Evolutionary conservation across 2,888 invertebrate species (phyloP).

Genomic region (Graphium colonna): DNA sequence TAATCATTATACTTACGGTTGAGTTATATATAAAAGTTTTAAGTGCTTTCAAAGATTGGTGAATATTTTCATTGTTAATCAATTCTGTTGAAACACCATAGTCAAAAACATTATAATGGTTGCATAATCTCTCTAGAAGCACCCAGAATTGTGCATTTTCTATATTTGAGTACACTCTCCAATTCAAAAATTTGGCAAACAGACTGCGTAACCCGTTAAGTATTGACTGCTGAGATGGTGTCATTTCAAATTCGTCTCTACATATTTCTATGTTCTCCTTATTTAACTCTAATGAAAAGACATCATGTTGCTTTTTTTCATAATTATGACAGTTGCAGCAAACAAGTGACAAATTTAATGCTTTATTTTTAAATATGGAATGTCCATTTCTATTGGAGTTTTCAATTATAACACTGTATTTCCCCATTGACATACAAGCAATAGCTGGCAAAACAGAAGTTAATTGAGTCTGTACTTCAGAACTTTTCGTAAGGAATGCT

Average conservation of each 20-base stretch:
- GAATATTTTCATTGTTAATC: slow-evolving; percentile 48
- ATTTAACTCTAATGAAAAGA: slow-evolving; percentile 30
- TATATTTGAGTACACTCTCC: slow-evolving; percentile 48
- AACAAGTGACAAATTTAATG: slow-evolving; percentile 41
- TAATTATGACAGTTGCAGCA: slow-evolving; percentile 58
- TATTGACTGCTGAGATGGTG: slow-evolving; percentile 41
- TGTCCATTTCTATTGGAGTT: slow-evolving; percentile 41
- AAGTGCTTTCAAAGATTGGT: slow-evolving; percentile 50
- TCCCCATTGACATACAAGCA: slow-evolving; percentile 57
- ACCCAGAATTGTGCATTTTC: slow-evolving; percentile 50
- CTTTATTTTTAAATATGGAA: slow-evolving; percentile 42
- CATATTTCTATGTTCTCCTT: slow-evolving; percentile 38
- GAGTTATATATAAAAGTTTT: slow-evolving; percentile 44
- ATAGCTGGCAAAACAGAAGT: slow-evolving; percentile 46
- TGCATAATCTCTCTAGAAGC: slow-evolving; percentile 48
- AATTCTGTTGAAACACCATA: slow-evolving; percentile 48
- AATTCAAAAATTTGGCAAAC: slow-evolving; percentile 61
- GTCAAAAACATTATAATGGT: slow-evolving; percentile 63
- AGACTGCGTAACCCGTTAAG: slow-evolving; percentile 46
- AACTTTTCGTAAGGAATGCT: slow-evolving; percentile 54
- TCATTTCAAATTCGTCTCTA: slow-evolving; percentile 38
- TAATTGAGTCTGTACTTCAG: slow-evolving; percentile 47
- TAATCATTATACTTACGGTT: slow-evolving; percentile 40
- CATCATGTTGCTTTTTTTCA: slow-evolving; percentile 28
- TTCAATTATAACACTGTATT: slow-evolving; percentile 40